These are phyloP conservation scores for Hexactinellida sp. DNA, from an alignment of 37 sponge, comb jelly and placozoan species.

Conservation along the genomic window DNA sequence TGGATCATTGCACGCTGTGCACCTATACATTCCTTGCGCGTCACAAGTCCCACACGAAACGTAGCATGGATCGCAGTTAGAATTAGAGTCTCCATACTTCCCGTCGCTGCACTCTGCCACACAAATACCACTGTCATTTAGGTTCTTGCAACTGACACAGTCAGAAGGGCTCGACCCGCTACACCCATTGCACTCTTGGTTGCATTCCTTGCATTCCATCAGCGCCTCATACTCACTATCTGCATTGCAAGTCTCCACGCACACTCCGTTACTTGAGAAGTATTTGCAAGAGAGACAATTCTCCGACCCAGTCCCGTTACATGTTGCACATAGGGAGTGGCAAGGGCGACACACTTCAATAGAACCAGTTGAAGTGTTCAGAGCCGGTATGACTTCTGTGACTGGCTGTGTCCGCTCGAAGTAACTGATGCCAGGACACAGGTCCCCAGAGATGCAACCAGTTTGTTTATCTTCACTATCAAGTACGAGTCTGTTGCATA, in stretches of 20 bases:
- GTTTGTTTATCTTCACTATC: neutral
- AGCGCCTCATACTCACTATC: neutral
- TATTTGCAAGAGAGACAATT: slow-evolving; percentile 20
- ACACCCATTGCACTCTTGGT: slow-evolving; percentile 32
- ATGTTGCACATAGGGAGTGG: slow-evolving; percentile 16
- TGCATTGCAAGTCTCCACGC: neutral
- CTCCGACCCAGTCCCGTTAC: neutral
- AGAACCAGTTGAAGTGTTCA: neutral
- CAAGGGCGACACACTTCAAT: slow-evolving; percentile 16
- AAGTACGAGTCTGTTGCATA: slow-evolving; percentile 24
- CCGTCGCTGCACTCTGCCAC: neutral
- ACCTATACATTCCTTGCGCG: neutral
- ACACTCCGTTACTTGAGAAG: neutral
- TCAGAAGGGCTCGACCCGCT: neutral
- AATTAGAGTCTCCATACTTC: neutral
- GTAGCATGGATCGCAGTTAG: neutral
- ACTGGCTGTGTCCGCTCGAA: neutral
- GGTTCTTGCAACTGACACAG: slow-evolving; percentile 22
- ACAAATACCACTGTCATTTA: neutral
- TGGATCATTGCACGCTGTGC: neutral
- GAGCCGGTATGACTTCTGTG: neutral
- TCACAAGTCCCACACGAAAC: neutral
- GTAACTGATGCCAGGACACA: slow-evolving; percentile 23
- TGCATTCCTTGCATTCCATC: slow-evolving; percentile 21
- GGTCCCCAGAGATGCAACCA: neutral